Evolutionary conservation across 92 coral and sea anemone species (phyloP).

Genomic region (Porites lobata): DNA sequence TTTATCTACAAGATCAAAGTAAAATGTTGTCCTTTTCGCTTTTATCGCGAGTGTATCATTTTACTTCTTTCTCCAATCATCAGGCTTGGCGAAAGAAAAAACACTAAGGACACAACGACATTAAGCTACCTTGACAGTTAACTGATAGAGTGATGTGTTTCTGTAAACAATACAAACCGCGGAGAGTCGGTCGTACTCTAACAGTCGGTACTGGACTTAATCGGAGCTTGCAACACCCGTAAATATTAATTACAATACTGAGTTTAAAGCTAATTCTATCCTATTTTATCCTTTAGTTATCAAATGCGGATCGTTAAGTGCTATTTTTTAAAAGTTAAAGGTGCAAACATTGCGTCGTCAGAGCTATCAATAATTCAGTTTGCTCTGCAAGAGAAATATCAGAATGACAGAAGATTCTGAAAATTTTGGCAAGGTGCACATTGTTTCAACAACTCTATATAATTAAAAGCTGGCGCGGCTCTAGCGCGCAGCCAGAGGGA

Average conservation of each 20-base stretch:
- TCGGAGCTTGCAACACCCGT: not conserved
- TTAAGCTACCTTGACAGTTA: slow-evolving; percentile 27
- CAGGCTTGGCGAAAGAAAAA: not conserved
- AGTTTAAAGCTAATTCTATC: not conserved
- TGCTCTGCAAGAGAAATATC: not conserved
- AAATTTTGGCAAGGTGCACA: not conserved
- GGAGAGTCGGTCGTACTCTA: not conserved
- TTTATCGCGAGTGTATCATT: not conserved
- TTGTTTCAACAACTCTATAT: too few species aligned
- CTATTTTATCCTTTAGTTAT: not conserved
- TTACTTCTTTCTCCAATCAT: too few species aligned
- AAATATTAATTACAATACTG: not conserved
- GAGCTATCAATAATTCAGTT: slow-evolving; percentile 4
- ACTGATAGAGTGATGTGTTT: slow-evolving; percentile 33
- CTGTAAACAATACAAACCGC: slow-evolving; percentile 30
- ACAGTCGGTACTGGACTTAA: too few species aligned
- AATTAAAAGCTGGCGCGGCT: too few species aligned
- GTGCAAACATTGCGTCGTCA: not conserved
- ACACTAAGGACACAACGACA: not conserved
- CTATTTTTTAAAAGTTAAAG: not conserved
- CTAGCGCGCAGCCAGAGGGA: too few species aligned
- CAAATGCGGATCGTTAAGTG: not conserved
- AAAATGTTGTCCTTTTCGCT: not conserved
- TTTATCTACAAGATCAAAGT: not conserved
- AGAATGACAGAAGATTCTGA: not conserved